A percentile compares a stretch with the other conserved stretches of the same genome.
These are phyloP conservation scores for Potamarius usumacintae DNA, from an alignment of 2,113 vertebrate species.

Conservation along the genomic window DNA sequence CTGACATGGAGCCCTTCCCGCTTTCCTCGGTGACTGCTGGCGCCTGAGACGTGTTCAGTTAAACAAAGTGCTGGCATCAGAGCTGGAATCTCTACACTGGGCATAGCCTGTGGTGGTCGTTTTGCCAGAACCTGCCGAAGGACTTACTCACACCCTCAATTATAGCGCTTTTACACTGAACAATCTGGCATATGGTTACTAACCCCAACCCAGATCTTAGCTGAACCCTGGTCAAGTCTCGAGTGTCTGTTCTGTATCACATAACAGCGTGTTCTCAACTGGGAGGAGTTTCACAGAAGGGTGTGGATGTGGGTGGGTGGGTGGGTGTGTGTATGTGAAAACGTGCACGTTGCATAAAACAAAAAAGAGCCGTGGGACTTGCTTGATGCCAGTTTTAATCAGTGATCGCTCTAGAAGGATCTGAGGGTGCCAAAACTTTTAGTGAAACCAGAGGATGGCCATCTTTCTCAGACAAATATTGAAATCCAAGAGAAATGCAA, in stretches of 20 bases:
- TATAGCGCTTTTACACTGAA: neutral
- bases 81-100: constrained; percentile 36
- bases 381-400: neutral
- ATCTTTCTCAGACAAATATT: neutral
- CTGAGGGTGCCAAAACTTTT: neutral
- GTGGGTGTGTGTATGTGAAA: too few species aligned
- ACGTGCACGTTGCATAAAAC: too few species aligned
- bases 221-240: neutral
- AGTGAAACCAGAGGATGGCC: neutral
- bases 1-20: constrained; percentile 43
- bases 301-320: neutral
- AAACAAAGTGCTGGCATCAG: constrained; percentile 49
- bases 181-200: neutral
- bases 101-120: neutral
- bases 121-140: constrained; percentile 4
- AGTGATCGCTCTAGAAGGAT: neutral
- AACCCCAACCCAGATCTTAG: neutral
- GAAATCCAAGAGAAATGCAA: neutral
- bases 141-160: neutral
- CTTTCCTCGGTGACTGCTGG: constrained; percentile 28
- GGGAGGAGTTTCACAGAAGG: neutral
- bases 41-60: constrained; percentile 15
- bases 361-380: too few species aligned
- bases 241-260: neutral
- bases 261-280: neutral